A percentile compares a stretch with the other conserved stretches of the same genome.
These are phyloP conservation scores for Tetramorium simillimum DNA, from an alignment of 1,140 invertebrate species.

Conservation along the genomic window DNA sequence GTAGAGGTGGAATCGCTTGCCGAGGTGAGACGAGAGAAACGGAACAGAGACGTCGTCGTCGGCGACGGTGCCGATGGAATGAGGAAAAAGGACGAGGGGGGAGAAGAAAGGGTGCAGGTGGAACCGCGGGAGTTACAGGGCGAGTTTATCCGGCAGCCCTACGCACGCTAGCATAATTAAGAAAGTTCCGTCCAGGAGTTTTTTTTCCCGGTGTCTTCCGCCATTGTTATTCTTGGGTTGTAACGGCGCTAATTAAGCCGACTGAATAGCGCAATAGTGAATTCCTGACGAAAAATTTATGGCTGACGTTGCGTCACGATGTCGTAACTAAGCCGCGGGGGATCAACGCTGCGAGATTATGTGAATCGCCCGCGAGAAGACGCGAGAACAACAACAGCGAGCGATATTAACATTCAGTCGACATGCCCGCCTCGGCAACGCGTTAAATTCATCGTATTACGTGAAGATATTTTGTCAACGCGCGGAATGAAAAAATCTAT, in stretches of 20 bases:
- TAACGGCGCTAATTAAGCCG: slow-evolving; percentile 60
- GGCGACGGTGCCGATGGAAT: slow-evolving; percentile 5
- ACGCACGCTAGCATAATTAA: slow-evolving; percentile 74
- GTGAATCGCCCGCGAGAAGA: not conserved
- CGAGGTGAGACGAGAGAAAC: slow-evolving; percentile 67
- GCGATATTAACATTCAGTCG: slow-evolving; percentile 10
- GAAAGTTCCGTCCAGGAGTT: slow-evolving; percentile 67
- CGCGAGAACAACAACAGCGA: not conserved
- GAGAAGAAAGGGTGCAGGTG: slow-evolving; percentile 9
- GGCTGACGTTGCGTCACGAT: slow-evolving; percentile 21
- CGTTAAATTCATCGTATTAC: not conserved
- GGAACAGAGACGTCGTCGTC: slow-evolving; percentile 71
- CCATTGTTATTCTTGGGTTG: slow-evolving; percentile 50
- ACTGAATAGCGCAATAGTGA: slow-evolving; percentile 55
- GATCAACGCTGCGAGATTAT: slow-evolving; percentile 39
- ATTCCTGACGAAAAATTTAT: slow-evolving; percentile 66
- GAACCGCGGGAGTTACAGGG: slow-evolving; percentile 8
- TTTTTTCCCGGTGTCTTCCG: slow-evolving; percentile 57
- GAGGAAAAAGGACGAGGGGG: slow-evolving; percentile 55
- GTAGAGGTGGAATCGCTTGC: slow-evolving; percentile 77
- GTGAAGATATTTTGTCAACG: not conserved
- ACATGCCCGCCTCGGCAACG: not conserved
- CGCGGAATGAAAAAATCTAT: not conserved
- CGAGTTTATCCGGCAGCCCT: slow-evolving; percentile 58
- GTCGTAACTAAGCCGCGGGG: not conserved